Evolutionary conservation across 2,113 vertebrate species (phyloP), one percentile per base, ranked within the genome.

Genomic region (Oncorhynchus mykiss): DNA sequence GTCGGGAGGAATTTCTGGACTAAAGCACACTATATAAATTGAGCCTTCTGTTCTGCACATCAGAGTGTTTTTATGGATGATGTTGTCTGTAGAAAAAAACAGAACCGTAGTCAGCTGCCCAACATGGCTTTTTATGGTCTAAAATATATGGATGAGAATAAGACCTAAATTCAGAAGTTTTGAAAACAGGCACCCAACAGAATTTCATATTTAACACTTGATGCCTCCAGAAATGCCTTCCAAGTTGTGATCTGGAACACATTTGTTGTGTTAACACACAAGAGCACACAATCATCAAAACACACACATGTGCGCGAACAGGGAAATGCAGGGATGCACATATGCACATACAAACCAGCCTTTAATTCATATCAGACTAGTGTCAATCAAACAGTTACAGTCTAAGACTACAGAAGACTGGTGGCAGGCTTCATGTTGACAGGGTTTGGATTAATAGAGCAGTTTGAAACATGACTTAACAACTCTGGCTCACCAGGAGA

Each of bases 161-260:
- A 49, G 31, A 70, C 74, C 54, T 62, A 25, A 67, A 72, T 25
- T 60, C 67, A 62, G 51, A 14, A 24, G 67, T 70, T 81, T 68
- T 75, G 65, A 74, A 72, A 76, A 72, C 25, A 24, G 48, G 76
- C 59, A 51, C 64, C 65, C 72, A 62, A 70, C 67, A 65, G 67
- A 79, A 71, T 77, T 78, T 74, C 62, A 80, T 71, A 82, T 83
- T 83, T 77, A 72, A 57, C 22, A 71, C 49, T 29, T 71, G 74
- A 82, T 74, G 65, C 27, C 25, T 67, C 6, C 67, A 72, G 67
- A 39, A 67, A 68, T 24, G 9, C 49, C 73, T 31, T 68, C 79
- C 82, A 81, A 81, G 65, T 34, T 27, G 31, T 84, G 78, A 84
- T 77, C 60, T 70, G 67, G 73, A 84, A 74, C 79, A 79, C 48